Conservation (phyloP, 2,113 vertebrate genomes). For the Lathamus discolor region DNA sequence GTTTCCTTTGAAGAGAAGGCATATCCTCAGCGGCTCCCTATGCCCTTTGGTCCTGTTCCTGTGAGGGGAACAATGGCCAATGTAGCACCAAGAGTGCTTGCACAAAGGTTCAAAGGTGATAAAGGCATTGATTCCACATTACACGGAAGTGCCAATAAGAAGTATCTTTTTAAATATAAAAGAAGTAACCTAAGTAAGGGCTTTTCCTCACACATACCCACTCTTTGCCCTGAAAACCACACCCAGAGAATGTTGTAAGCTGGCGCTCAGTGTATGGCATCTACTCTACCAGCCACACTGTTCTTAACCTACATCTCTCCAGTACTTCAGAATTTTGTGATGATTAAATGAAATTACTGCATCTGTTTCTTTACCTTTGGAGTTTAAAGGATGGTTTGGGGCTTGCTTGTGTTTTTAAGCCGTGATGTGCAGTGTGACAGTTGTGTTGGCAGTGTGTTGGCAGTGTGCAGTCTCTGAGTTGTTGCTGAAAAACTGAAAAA, state of each 20-base stretch:
- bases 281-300: background rate
- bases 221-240: background rate
- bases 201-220: accelerated
- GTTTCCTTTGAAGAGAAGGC: background rate
- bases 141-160: background rate
- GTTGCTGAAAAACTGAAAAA: background rate
- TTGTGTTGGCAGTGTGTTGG: no score
- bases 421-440: background rate
- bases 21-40: background rate
- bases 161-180: background rate
- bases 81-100: accelerated
- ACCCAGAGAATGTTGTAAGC: background rate
- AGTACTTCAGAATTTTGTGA: background rate
- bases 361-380: background rate
- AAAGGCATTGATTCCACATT: background rate
- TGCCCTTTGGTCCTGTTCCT: background rate
- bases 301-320: background rate
- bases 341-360: background rate
- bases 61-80: accelerated
- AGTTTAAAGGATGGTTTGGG: background rate
- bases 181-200: accelerated
- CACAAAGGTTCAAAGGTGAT: background rate
- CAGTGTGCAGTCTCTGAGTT: background rate
- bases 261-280: accelerated
- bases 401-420: background rate